phyloP scores from a whole-genome alignment of 1,140 invertebrate species.

The Dysdera silvatica region DNA sequence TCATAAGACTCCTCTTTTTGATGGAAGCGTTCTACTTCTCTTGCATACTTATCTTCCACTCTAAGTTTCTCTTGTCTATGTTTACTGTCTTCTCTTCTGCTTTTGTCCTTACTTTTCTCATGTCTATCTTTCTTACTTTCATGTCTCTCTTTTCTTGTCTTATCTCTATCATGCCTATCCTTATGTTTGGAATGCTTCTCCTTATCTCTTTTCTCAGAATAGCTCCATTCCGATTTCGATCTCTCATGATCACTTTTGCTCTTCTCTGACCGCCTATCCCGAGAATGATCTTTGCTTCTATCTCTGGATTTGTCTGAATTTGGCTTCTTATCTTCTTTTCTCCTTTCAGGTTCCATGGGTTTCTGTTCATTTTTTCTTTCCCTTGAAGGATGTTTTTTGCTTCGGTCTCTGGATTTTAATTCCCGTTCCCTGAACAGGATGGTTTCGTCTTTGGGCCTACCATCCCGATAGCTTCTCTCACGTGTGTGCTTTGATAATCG shows the following conservation, averaged over 20 bases:
- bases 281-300: constrained; percentile 3
- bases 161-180: constrained; percentile 17
- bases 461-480: constrained; percentile 70
- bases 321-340: constrained; percentile 24
- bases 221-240: not conserved
- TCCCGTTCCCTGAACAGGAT: constrained; percentile 33
- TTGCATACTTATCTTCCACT: constrained; percentile 15
- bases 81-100: constrained; percentile 28
- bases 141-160: constrained; percentile 21
- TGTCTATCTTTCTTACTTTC: constrained; percentile 38
- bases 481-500: constrained; percentile 69
- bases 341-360: constrained; percentile 45
- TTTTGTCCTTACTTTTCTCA: constrained; percentile 30
- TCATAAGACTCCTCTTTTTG: constrained; percentile 24
- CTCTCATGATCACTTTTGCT: constrained; percentile 4
- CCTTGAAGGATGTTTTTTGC: constrained; percentile 33
- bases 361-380: constrained; percentile 48
- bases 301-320: constrained; percentile 15
- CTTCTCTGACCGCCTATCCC: constrained; percentile 11
- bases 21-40: constrained; percentile 17
- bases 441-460: constrained; percentile 45
- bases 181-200: constrained; percentile 16
- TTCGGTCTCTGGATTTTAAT: constrained; percentile 39
- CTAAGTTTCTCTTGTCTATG: constrained; percentile 43
- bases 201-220: constrained; percentile 14